Percentiles rank a stretch among this genome's conserved stretches.
Conservation (phyloP, 2,797 vertebrate genomes). For the Clarias pachynema region DNA sequence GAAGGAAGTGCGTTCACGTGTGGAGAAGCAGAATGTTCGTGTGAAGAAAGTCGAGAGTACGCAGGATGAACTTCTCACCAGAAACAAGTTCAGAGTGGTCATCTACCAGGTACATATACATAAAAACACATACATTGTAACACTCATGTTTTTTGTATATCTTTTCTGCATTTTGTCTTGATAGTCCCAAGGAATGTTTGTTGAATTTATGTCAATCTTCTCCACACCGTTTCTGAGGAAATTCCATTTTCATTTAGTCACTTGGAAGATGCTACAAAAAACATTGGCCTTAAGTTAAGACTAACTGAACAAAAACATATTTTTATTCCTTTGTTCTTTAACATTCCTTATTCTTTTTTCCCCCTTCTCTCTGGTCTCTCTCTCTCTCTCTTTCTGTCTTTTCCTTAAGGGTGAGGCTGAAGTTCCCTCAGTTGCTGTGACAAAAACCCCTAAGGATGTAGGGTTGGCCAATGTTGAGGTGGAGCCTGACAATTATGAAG, state of each 20-base stretch:
- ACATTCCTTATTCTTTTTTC: not conserved
- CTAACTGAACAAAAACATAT: not conserved
- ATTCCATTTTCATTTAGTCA: no score
- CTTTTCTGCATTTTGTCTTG: not conserved
- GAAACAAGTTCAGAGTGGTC: constrained; percentile 96
- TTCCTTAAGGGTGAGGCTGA: constrained; percentile 81
- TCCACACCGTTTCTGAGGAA: not conserved
- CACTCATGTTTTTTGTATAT: not conserved
- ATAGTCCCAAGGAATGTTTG: not conserved
- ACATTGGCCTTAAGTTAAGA: not conserved
- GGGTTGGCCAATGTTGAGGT: constrained; percentile 70
- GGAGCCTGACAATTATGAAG: constrained; percentile 80
- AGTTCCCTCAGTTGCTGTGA: constrained; percentile 78
- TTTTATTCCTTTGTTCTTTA: not conserved
- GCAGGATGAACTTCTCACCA: constrained; percentile 94
- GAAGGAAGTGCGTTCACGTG: constrained; percentile 89
- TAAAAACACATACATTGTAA: not conserved
- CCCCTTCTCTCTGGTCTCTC: not conserved
- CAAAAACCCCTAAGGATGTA: constrained; percentile 71
- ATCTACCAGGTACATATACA: constrained; percentile 90
- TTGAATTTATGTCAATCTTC: not conserved
- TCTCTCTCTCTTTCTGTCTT: not conserved
- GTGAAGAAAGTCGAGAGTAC: constrained; percentile 92
- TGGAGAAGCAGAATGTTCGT: constrained; percentile 87
- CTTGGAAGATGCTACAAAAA: not conserved